Conservation (phyloP, 2,888 invertebrate species). For the Andricus curvator region DNA sequence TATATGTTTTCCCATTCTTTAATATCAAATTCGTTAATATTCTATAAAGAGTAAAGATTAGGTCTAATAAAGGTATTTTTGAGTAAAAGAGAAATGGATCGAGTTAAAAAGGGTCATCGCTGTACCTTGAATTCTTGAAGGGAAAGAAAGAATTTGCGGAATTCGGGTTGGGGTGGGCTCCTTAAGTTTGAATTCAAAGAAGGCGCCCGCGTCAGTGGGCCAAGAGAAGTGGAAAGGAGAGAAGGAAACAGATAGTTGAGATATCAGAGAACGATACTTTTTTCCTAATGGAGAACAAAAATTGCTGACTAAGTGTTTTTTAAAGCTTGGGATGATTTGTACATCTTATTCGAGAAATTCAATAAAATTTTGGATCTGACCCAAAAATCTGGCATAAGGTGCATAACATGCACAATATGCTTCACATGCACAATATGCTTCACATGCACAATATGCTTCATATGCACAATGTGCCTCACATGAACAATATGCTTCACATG, state of each 20-base stretch:
- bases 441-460: too few species aligned
- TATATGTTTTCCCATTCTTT: not conserved
- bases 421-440: too few species aligned
- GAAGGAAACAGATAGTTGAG: conserved; percentile 34
- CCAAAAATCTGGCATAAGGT: too few species aligned
- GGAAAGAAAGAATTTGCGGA: conserved; percentile 54
- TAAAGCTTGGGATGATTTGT: too few species aligned
- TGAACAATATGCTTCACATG: too few species aligned
- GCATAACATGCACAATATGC: too few species aligned
- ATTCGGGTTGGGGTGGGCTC: conserved; percentile 51
- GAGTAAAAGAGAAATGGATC: conserved; percentile 36
- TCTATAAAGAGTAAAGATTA: not conserved
- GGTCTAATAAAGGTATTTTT: conserved; percentile 6
- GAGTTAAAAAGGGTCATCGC: conserved; percentile 51
- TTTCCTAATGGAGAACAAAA: too few species aligned
- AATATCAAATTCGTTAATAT: not conserved
- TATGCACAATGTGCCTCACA: too few species aligned
- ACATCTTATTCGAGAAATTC: too few species aligned
- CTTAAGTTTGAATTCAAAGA: conserved; percentile 47
- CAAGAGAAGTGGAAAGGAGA: conserved; percentile 20
- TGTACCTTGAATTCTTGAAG: conserved; percentile 54
- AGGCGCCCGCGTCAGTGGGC: conserved; percentile 43
- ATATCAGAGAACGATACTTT: conserved; percentile 19
- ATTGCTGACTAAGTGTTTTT: too few species aligned
- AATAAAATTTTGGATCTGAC: too few species aligned